Evolutionary conservation across 2,113 vertebrate genomes (phyloP), one percentile per base, ranked within the genome.

Genomic region (Hippoglossus stenolepis): DNA sequence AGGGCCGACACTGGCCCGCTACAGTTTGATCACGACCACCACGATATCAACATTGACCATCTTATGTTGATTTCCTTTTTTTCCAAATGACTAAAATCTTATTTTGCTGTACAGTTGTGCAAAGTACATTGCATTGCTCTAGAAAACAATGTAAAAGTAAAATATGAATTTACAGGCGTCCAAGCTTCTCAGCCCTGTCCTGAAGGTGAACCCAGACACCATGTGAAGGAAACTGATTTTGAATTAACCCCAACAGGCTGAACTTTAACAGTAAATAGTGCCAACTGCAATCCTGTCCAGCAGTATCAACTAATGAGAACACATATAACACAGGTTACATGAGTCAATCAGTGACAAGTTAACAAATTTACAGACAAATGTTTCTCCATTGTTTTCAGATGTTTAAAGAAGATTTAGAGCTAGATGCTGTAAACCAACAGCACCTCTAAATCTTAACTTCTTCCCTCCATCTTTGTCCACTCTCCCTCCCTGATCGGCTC

Each of bases 401-500:
- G 58, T 11, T 14, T 43, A 35, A 21, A 49, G 18, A 38, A 23
- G 3, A n/a, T 49, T 43, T 31, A 15, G 31, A 51, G 56, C 1
- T 40, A 54, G n/a, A 8, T 12, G 13, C 57, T 43, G 6, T 53
- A 47, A 49, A 49, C 40, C 40, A 11, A 11, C 20, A 38, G n/a
- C 26, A 13, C 13, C 57, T 49, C 24, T 43, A 31, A 26, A n/a
- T 65, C 56, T 24, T 40, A 67, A n/a, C 47, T 17, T n/a, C 31
- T 53, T 12, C 31, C 23, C 45, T 60, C 28, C 12, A 1, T 66
- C 56, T 73, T n/a, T 54, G 51, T 54, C n/a, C 51, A 54, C 53
- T 23, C 45, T n/a, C 26, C 20, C 56, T 74, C 45, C 57, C 65
- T 20, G 9, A n/a, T 60, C 4, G n/a, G 67, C 58, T 65, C 62